phyloP scores from a whole-genome alignment of 1,140 invertebrate species.

The Sycophila sp. region DNA sequence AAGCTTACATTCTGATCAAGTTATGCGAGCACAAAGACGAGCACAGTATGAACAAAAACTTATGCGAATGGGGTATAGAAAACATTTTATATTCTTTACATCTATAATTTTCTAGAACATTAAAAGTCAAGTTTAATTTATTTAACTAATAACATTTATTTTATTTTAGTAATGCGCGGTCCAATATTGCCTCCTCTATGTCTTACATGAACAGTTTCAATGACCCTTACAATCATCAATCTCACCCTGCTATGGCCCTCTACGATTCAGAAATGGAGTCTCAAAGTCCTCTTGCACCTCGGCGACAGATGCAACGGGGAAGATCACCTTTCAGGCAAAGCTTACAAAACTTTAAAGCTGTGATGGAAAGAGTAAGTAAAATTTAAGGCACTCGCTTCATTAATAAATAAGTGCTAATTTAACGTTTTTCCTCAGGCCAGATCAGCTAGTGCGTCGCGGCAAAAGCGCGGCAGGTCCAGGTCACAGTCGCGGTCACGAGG shows the following conservation, averaged over 20 bases:
- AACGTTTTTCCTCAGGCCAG: neutral
- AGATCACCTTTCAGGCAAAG: conserved; percentile 54
- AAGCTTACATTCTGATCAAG: conserved; percentile 60
- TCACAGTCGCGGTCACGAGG: conserved; percentile 57
- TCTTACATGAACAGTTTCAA: conserved; percentile 45
- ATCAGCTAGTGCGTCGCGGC: neutral
- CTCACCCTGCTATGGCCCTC: conserved; percentile 27
- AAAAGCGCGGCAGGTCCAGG: conserved; percentile 48
- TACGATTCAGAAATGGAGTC: conserved; percentile 1
- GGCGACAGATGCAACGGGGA: conserved; percentile 52
- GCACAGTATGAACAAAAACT: conserved; percentile 61
- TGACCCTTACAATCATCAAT: neutral
- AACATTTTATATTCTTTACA: no score
- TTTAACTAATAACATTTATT: neutral
- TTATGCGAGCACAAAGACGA: conserved; percentile 57
- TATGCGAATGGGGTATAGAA: conserved; percentile 60
- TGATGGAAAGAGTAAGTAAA: conserved; percentile 1
- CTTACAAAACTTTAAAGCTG: conserved; percentile 18
- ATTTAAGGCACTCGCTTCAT: neutral
- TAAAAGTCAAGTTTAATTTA: no score
- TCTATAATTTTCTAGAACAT: no score
- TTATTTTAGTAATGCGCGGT: conserved; percentile 48
- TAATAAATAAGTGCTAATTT: neutral
- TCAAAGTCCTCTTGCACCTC: conserved; percentile 1
- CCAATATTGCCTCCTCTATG: neutral